Percentiles rank a stretch among this genome's conserved stretches.
These are phyloP conservation scores for Ptychoptera albimana DNA, from an alignment of 2,888 invertebrate genomes.

Conservation along the genomic window DNA sequence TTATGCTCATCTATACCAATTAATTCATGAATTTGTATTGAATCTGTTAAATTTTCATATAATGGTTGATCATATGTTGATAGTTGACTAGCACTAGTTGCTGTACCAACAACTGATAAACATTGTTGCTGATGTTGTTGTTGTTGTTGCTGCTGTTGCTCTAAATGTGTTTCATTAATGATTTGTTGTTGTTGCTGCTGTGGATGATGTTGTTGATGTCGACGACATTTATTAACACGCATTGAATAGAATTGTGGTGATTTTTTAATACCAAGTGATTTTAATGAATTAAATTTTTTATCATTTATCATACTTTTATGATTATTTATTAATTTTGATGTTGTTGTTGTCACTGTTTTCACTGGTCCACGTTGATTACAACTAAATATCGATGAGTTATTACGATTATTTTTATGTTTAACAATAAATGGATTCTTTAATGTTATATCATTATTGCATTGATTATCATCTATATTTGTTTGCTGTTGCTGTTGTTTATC, in stretches of 20 bases:
- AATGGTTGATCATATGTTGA: slow-evolving; percentile 20
- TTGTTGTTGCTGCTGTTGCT: neutral
- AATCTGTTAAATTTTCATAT: slow-evolving; percentile 49
- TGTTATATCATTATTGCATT: too few relatives aligned
- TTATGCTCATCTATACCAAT: slow-evolving; percentile 25
- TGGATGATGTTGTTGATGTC: slow-evolving; percentile 19
- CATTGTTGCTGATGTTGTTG: slow-evolving; percentile 13
- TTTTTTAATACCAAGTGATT: slow-evolving; percentile 14
- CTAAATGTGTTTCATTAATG: neutral
- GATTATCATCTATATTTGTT: too few relatives aligned
- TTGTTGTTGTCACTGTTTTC: slow-evolving; percentile 15
- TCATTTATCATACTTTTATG: neutral
- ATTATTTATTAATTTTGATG: slow-evolving; percentile 14
- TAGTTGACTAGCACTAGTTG: slow-evolving; percentile 6
- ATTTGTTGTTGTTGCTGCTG: neutral
- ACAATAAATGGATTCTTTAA: slow-evolving; percentile 18
- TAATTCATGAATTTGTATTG: slow-evolving; percentile 45
- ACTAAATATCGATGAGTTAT: slow-evolving; percentile 17
- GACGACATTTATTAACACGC: slow-evolving; percentile 21
- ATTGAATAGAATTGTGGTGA: slow-evolving; percentile 13
- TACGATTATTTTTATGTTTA: slow-evolving; percentile 17
- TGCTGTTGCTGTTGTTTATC: slow-evolving; percentile 22
- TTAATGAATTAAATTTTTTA: slow-evolving; percentile 25
- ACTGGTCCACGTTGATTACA: slow-evolving; percentile 6
- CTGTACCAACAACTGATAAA: slow-evolving; percentile 24